phyloP scores from a whole-genome alignment of 2,797 vertebrate species.

The Hipposideros larvatus region DNA sequence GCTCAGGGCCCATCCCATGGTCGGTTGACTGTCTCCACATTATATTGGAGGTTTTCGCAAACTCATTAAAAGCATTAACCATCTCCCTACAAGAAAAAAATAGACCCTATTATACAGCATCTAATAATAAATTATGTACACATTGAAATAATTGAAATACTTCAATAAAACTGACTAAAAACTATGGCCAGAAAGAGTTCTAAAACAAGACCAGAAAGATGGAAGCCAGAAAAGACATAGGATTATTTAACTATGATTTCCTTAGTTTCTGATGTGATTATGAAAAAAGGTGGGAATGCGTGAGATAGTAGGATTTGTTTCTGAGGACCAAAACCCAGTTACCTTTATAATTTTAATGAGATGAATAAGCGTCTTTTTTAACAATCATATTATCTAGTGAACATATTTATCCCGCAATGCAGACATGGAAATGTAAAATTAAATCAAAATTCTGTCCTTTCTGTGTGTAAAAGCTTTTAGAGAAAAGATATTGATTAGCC shows the following conservation, averaged over 20 bases:
- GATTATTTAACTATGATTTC: not conserved
- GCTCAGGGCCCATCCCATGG: not conserved
- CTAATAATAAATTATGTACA: not conserved
- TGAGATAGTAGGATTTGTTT: not conserved
- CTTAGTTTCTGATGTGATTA: not conserved
- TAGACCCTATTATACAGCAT: not conserved
- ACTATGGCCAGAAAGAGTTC: not conserved
- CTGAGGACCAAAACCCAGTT: not conserved
- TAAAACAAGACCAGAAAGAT: not conserved
- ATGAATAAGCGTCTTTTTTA: not conserved
- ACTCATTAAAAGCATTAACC: constrained; percentile 6
- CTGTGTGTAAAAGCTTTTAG: not conserved
- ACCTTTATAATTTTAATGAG: not conserved
- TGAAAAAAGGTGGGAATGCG: not conserved
- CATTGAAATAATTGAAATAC: not conserved
- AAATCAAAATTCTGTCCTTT: not conserved
- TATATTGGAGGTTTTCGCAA: not conserved
- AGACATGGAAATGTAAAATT: not conserved
- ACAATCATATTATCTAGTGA: not conserved
- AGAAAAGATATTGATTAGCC: not conserved
- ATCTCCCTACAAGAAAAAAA: not conserved
- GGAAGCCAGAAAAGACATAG: not conserved
- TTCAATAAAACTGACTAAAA: not conserved
- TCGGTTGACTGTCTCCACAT: not conserved
- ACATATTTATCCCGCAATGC: not conserved